phyloP scores from a whole-genome alignment of 2,888 invertebrate genomes.

The Saturnia pavonia region DNA sequence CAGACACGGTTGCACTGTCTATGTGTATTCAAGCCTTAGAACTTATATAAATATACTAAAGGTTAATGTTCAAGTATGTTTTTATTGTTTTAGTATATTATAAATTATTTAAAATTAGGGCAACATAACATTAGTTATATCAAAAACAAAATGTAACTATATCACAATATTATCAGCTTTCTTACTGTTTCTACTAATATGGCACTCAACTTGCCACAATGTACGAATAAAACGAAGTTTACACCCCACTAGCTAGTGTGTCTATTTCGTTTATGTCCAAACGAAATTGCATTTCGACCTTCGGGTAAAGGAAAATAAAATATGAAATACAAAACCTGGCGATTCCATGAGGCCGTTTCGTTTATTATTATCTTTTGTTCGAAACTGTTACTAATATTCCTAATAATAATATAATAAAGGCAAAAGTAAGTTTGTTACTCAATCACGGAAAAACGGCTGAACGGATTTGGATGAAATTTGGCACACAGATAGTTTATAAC shows the following conservation, averaged over 20 bases:
- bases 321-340: constrained; percentile 23
- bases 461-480: too few species aligned
- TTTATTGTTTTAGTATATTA: too few species aligned
- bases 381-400: background rate
- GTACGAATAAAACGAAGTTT: constrained; percentile 29
- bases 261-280: constrained; percentile 33
- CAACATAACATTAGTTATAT: background rate
- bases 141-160: background rate
- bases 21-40: too few species aligned
- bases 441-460: too few species aligned
- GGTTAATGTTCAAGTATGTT: too few species aligned
- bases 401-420: too few species aligned
- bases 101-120: too few species aligned
- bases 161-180: background rate
- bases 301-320: constrained; percentile 41
- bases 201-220: constrained; percentile 2
- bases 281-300: constrained; percentile 52
- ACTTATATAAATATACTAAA: too few species aligned
- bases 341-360: constrained; percentile 19
- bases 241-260: constrained; percentile 22
- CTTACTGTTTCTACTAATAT: constrained; percentile 12
- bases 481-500: too few species aligned
- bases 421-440: too few species aligned
- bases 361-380: background rate
- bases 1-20: too few species aligned